These are phyloP conservation scores for Leptobrachium ailaonicum DNA, from an alignment of 2,113 vertebrate species.

Conservation along the genomic window DNA sequence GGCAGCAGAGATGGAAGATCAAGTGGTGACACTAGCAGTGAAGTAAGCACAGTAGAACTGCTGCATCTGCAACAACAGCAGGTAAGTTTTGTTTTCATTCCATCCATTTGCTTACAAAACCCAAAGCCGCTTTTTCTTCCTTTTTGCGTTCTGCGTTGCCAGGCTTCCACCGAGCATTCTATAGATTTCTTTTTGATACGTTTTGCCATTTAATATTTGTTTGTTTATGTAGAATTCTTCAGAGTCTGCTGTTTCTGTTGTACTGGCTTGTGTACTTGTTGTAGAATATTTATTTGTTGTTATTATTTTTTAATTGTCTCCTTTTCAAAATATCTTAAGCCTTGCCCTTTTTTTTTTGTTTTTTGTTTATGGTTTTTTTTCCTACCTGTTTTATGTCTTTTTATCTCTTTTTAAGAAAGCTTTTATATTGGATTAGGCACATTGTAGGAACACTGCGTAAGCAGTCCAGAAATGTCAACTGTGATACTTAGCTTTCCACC, in stretches of 20 bases:
- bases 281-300: neutral
- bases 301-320: neutral
- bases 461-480: constrained; percentile 55
- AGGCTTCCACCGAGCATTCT: neutral
- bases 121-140: constrained; percentile 45
- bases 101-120: constrained; percentile 61
- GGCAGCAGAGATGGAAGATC: constrained; percentile 99
- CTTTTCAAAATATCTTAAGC: neutral
- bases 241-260: neutral
- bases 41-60: constrained; percentile 99
- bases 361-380: neutral
- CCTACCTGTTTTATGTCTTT: neutral
- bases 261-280: neutral
- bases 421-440: constrained; percentile 1
- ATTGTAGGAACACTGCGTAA: constrained; percentile 34
- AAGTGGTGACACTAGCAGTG: constrained; percentile 97
- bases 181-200: neutral
- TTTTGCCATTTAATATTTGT: constrained; percentile 18
- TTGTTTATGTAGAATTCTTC: constrained; percentile 36
- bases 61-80: constrained; percentile 99
- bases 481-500: constrained; percentile 78
- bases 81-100: constrained; percentile 89
- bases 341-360: neutral
- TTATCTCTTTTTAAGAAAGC: neutral
- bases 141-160: no score